These are phyloP conservation scores for Acleris sparsana DNA, from an alignment of 2,888 invertebrate species.

Conservation along the genomic window DNA sequence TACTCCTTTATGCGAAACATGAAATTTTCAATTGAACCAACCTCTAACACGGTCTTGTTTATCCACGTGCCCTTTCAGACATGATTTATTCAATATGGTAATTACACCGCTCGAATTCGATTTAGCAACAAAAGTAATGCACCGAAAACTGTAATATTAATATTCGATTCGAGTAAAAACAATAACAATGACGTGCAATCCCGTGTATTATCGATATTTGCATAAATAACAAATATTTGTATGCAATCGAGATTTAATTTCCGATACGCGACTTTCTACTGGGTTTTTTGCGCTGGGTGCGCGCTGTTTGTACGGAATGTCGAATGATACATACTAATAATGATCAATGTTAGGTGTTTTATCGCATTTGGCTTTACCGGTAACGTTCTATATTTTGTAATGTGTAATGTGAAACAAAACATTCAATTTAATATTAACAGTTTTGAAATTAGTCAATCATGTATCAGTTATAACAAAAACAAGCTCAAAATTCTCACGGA, in stretches of 20 bases:
- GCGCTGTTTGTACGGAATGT: neutral
- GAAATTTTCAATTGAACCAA: constrained; percentile 28
- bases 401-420: no score
- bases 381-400: no score
- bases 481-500: no score
- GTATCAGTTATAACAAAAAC: no score
- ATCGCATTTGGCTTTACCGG: no score
- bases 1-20: constrained; percentile 29
- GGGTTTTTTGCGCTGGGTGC: constrained; percentile 3
- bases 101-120: constrained; percentile 43
- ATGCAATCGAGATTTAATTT: constrained; percentile 42
- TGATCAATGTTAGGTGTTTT: no score
- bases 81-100: constrained; percentile 53
- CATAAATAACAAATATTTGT: constrained; percentile 45
- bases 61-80: constrained; percentile 47
- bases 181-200: constrained; percentile 38
- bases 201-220: constrained; percentile 40
- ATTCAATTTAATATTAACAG: no score
- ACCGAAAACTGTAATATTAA: constrained; percentile 45
- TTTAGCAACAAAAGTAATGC: constrained; percentile 45
- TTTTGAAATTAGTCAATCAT: no score
- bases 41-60: constrained; percentile 40
- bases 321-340: no score
- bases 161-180: constrained; percentile 46
- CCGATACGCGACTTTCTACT: constrained; percentile 28